Percentiles rank a stretch among this genome's conserved stretches.
Evolutionary conservation across 1,140 invertebrate species (phyloP).

Genomic region (Papilio glaucus): DNA sequence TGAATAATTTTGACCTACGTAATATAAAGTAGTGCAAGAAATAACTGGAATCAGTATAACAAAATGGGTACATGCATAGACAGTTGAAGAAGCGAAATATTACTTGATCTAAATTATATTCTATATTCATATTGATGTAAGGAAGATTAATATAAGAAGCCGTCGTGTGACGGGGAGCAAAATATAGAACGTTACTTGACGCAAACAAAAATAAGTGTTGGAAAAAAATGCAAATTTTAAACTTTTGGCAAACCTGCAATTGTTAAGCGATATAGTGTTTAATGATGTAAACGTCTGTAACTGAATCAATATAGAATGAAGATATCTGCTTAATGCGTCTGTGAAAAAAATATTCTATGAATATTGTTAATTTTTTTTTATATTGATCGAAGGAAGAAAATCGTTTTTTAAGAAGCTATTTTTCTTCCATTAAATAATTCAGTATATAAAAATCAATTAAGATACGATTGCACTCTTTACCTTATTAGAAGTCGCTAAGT

Average conservation of each 20-base stretch:
- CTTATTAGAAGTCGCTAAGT: conserved; percentile 84
- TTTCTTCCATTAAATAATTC: conserved; percentile 25
- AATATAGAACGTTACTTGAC: conserved; percentile 54
- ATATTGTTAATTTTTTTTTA: conserved; percentile 28
- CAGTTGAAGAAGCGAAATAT: conserved; percentile 45
- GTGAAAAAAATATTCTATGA: conserved; percentile 46
- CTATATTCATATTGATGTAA: conserved; percentile 1
- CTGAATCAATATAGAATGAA: conserved; percentile 44
- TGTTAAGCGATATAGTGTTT: conserved; percentile 70
- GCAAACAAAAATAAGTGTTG: conserved; percentile 70
- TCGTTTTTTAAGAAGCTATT: conserved; percentile 17
- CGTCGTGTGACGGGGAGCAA: conserved; percentile 60
- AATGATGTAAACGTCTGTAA: conserved; percentile 44
- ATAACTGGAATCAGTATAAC: conserved; percentile 38
- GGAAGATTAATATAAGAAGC: conserved; percentile 47
- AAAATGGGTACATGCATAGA: conserved; percentile 56
- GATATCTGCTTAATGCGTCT: conserved; percentile 48
- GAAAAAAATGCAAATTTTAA: conserved; percentile 83
- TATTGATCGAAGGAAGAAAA: conserved; percentile 41
- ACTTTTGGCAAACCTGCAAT: conserved; percentile 83
- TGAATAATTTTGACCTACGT: conserved; percentile 3
- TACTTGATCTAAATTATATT: conserved; percentile 20
- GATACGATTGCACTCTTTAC: conserved; percentile 58
- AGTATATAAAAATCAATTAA: background rate
- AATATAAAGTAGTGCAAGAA: conserved; percentile 34